Evolutionary conservation across 2,888 invertebrate species (phyloP).

Genomic region (Eristalis tenax): DNA sequence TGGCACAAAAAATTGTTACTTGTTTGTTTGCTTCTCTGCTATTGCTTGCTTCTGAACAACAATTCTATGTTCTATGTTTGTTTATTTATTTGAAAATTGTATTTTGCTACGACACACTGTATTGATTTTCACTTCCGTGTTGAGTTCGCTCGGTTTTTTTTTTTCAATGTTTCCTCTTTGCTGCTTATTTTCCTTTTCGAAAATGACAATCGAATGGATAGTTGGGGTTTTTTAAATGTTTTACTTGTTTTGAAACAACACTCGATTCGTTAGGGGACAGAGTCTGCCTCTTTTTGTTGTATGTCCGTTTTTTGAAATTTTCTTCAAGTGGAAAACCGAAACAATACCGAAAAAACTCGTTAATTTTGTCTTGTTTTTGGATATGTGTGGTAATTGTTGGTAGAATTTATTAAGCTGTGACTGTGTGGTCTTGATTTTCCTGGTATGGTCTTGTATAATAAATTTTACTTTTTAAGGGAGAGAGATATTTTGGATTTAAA

Average conservation of each 20-base stretch:
- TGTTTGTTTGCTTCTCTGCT: slow-evolving; percentile 27
- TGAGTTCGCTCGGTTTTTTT: slow-evolving; percentile 36
- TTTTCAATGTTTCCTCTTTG: slow-evolving; percentile 7
- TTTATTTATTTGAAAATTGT: slow-evolving; percentile 21
- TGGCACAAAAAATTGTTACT: slow-evolving; percentile 56
- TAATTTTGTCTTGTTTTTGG: not conserved
- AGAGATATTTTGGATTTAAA: slow-evolving; percentile 71
- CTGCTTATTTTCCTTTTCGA: slow-evolving; percentile 24
- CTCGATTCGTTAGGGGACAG: not conserved
- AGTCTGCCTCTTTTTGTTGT: not conserved
- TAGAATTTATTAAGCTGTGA: slow-evolving; percentile 33
- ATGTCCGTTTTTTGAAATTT: not conserved
- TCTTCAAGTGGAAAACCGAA: not conserved
- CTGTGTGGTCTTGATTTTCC: slow-evolving; percentile 24
- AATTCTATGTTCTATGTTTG: slow-evolving; percentile 17
- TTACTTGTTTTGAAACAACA: no score
- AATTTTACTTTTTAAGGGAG: slow-evolving; percentile 48
- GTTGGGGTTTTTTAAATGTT: not conserved
- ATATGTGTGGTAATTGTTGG: slow-evolving; percentile 26
- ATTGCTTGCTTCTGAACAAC: not conserved
- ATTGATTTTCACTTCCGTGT: slow-evolving; percentile 69
- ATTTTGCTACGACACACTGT: slow-evolving; percentile 46
- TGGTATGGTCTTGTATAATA: slow-evolving; percentile 14
- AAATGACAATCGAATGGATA: slow-evolving; percentile 62
- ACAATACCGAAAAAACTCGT: slow-evolving; percentile 13